phyloP scores from a whole-genome alignment of 2,797 vertebrate genomes.

The Cryptoprocta ferox region DNA sequence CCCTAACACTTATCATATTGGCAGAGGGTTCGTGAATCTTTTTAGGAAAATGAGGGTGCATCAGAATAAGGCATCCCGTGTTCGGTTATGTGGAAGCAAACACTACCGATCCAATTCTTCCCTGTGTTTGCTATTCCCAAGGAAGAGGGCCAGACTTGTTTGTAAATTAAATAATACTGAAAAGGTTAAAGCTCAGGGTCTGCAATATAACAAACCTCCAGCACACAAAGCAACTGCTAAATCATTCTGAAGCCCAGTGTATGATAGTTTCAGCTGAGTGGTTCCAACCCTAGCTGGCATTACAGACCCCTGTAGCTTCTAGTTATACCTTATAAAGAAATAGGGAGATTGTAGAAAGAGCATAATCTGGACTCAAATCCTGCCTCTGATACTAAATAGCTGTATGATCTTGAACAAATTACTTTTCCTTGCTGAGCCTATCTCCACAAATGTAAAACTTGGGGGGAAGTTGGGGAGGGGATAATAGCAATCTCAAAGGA shows the following conservation, averaged over 20 bases:
- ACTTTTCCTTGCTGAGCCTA: neutral
- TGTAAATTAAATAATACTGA: slow-evolving; percentile 41
- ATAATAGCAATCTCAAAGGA: neutral
- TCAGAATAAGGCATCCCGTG: slow-evolving; percentile 1
- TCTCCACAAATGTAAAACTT: neutral
- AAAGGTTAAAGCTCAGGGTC: slow-evolving; percentile 15
- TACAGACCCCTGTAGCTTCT: neutral
- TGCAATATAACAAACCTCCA: neutral
- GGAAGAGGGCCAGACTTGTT: slow-evolving; percentile 9
- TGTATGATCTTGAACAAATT: slow-evolving; percentile 33
- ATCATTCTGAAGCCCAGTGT: neutral
- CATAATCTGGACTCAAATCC: neutral
- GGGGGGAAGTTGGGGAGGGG: neutral
- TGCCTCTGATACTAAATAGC: neutral
- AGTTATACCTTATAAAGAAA: neutral
- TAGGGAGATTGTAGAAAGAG: neutral
- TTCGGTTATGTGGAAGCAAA: slow-evolving; percentile 52
- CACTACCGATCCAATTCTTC: slow-evolving; percentile 28
- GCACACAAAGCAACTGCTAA: neutral
- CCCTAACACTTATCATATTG: slow-evolving; percentile 63
- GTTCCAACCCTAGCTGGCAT: neutral
- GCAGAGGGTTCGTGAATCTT: slow-evolving; percentile 45
- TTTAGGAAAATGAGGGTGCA: slow-evolving; percentile 50
- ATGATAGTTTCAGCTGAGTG: neutral
- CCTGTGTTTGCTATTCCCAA: slow-evolving; percentile 39